Conservation (phyloP, 1,140 invertebrate species). For the Drosophila orosa region DNA sequence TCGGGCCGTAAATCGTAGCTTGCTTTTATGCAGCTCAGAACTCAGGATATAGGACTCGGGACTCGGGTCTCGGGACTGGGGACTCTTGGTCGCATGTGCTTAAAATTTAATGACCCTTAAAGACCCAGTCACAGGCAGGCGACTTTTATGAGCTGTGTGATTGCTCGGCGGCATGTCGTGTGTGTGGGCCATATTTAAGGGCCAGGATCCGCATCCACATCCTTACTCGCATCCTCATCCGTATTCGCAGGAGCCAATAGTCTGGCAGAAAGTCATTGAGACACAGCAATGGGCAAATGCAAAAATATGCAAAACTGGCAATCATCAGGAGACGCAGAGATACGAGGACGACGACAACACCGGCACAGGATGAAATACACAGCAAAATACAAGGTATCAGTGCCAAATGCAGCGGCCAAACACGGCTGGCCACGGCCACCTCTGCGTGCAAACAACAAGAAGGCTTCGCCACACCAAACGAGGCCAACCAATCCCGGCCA, state of each 20-base stretch:
- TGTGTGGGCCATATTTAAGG: constrained; percentile 39
- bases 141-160: constrained; percentile 81
- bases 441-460: constrained; percentile 63
- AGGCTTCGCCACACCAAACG: constrained; percentile 12
- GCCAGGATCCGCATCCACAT: constrained; percentile 11
- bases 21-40: constrained; percentile 60
- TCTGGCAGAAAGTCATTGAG: constrained; percentile 67
- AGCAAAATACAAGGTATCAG: constrained; percentile 44
- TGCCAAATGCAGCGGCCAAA: constrained; percentile 44
- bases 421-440: constrained; percentile 24
- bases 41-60: constrained; percentile 12
- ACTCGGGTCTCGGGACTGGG: neutral
- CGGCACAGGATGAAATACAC: constrained; percentile 1
- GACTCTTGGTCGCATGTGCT: constrained; percentile 62
- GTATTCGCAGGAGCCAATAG: constrained; percentile 13
- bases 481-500: constrained; percentile 5
- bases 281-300: constrained; percentile 60
- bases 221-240: constrained; percentile 5
- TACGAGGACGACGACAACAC: constrained; percentile 17
- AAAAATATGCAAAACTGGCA: constrained; percentile 80
- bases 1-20: constrained; percentile 69
- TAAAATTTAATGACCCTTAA: constrained; percentile 79
- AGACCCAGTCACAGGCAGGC: constrained; percentile 54
- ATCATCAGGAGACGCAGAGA: constrained; percentile 52
- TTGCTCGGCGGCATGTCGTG: constrained; percentile 57